A percentile compares a stretch with the other conserved stretches of the same genome.
Evolutionary conservation across 2,113 vertebrate genomes (phyloP).

Genomic region (Triplophysa dalaica): DNA sequence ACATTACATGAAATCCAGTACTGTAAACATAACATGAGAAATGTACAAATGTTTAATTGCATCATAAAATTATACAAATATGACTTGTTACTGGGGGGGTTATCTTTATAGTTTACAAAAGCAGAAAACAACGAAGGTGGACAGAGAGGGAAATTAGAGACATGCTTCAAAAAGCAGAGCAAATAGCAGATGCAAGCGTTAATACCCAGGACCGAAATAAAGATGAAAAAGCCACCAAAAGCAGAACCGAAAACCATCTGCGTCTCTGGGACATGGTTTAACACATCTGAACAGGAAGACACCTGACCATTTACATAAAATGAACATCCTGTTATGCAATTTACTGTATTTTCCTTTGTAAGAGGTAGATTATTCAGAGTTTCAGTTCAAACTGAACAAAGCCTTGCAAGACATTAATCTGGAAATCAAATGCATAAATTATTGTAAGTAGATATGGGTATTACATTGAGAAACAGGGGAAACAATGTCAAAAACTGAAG

Average conservation of each 20-base stretch:
- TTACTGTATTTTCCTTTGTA: neutral
- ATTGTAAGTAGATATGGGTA: neutral
- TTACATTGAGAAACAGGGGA: neutral
- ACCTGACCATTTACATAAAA: constrained; percentile 47
- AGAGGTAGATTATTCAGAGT: neutral
- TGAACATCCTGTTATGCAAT: constrained; percentile 28
- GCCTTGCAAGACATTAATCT: neutral
- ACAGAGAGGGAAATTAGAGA: constrained; percentile 52
- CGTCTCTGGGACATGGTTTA: constrained; percentile 57
- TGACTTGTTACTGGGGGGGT: constrained; percentile 25
- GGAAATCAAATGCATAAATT: no score
- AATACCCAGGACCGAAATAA: constrained; percentile 55
- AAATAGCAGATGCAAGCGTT: constrained; percentile 56
- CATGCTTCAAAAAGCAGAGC: constrained; percentile 56
- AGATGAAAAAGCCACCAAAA: constrained; percentile 42
- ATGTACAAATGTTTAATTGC: neutral
- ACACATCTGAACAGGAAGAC: constrained; percentile 56
- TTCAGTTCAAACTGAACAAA: neutral
- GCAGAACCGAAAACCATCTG: constrained; percentile 68
- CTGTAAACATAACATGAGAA: neutral
- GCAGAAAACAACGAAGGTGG: constrained; percentile 15
- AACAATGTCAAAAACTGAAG: neutral
- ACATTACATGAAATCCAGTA: constrained; percentile 17
- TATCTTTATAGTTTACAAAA: constrained; percentile 35
- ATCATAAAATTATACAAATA: neutral